Evolutionary conservation across 1,140 invertebrate genomes (phyloP).

Genomic region (Ceratosolen solmsi): DNA sequence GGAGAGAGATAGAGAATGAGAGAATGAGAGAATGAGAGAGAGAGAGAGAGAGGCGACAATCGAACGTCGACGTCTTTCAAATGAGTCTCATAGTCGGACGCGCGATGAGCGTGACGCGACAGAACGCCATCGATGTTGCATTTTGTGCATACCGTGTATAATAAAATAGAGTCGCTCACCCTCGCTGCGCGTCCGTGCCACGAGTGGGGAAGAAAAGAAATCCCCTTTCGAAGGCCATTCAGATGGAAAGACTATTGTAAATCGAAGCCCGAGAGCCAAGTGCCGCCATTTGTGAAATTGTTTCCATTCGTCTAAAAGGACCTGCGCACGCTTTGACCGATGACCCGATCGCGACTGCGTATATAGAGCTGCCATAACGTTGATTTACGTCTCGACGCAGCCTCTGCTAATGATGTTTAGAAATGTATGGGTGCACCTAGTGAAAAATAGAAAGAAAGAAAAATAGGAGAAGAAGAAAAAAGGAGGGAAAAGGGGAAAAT

Average conservation of each 20-base stretch:
- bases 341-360: conserved; percentile 26
- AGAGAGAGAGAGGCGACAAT: not conserved
- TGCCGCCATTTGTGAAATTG: conserved; percentile 54
- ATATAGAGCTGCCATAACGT: conserved; percentile 30
- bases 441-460: not conserved
- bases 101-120: conserved; percentile 21
- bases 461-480: too few species aligned
- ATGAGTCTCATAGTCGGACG: not conserved
- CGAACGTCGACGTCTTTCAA: conserved; percentile 31
- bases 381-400: conserved; percentile 34
- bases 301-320: conserved; percentile 53
- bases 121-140: not conserved
- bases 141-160: conserved; percentile 6
- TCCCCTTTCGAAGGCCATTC: conserved; percentile 50
- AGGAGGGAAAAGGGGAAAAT: too few species aligned
- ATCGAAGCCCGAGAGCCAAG: conserved; percentile 50
- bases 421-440: conserved; percentile 6
- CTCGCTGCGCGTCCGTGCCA: not conserved
- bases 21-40: not conserved
- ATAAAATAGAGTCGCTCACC: conserved; percentile 34
- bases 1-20: not conserved
- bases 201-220: conserved; percentile 36
- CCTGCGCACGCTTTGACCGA: conserved; percentile 46
- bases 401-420: conserved; percentile 51
- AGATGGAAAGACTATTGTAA: conserved; percentile 51